Evolutionary conservation across 2,888 invertebrate genomes (phyloP), one percentile per base, ranked within the genome.

Genomic region (Tachystola acroxantha): DNA sequence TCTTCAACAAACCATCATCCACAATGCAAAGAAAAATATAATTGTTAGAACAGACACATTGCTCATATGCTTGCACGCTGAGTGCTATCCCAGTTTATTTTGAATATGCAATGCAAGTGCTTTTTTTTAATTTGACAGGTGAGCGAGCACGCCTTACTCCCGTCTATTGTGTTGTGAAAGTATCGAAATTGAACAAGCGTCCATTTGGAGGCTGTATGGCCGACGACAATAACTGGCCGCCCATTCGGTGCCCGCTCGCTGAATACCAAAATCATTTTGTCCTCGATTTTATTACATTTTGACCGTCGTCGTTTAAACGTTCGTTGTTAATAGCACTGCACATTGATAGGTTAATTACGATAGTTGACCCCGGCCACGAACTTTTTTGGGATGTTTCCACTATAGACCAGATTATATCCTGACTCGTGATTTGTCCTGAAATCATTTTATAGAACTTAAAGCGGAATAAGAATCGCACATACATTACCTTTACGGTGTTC

Each of bases 151-250:
- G 80, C 82, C 85, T 84, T 81, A 69, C 78, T 73, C 66, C 55
- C 64, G 57, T 64, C 84, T 71, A 84, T 85, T 85, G 85, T 85
- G 70, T 80, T 74, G 77, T 70, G 64, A 82, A 79, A 82, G 85
- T 84, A 85, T 85, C 80, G 80, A 78, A 84, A 85, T 84, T 82
- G 84, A 77, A 82, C 76, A 71, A 62, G 64, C 69, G 72, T 82
- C 85, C 82, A 82, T 81, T 84, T 80, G 71, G 69, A 67, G 50
- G 50, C 65, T 71, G 64, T 74, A 71, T 73, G 66, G 62, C 57
- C 64, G 65, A 60, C 59, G 70, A 80, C 80, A 84, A 82, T 84
- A 73, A 68, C 68, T 58, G 63, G 57, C 49, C 59, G 64, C 44
- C 64, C 70, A 65, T 76, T 73, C 75, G 71, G 19, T 64, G 67